Evolutionary conservation across 2,797 vertebrate genomes (phyloP).

Genomic region (Gephyroberyx darwinii): DNA sequence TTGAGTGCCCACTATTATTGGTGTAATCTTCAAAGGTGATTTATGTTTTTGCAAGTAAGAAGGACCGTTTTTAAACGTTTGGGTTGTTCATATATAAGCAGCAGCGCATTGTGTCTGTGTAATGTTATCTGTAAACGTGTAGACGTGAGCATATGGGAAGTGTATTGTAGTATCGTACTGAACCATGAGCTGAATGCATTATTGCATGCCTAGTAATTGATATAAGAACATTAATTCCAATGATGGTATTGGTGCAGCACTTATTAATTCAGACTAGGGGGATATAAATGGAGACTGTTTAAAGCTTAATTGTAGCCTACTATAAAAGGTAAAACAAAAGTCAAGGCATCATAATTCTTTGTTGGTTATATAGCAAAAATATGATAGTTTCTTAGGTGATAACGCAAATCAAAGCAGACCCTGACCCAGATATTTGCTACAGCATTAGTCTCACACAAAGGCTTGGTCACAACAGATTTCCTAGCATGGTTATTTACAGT

Average conservation of each 20-base stretch:
- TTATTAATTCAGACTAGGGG: neutral
- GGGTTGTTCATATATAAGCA: too few species aligned
- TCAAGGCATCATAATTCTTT: neutral
- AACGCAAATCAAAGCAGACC: neutral
- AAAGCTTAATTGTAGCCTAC: neutral
- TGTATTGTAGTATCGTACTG: too few species aligned
- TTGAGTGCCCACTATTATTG: too few species aligned
- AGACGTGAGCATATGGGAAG: too few species aligned
- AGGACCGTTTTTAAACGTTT: too few species aligned
- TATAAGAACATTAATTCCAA: neutral
- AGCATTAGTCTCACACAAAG: neutral
- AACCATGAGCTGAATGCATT: too few species aligned
- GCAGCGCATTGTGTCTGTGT: too few species aligned
- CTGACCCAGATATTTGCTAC: neutral
- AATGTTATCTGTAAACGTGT: too few species aligned
- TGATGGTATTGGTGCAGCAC: neutral
- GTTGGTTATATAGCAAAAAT: neutral
- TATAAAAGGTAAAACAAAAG: neutral
- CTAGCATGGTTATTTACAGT: slow-evolving; percentile 7
- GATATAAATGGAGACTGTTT: too few species aligned
- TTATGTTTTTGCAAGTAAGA: too few species aligned
- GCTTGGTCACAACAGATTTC: slow-evolving; percentile 8
- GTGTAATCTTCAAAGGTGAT: too few species aligned
- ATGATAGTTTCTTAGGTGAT: neutral
- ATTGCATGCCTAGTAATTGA: neutral